These are phyloP conservation scores for Trichechus manatus DNA, from an alignment of 2,113 vertebrate genomes.

Conservation along the genomic window DNA sequence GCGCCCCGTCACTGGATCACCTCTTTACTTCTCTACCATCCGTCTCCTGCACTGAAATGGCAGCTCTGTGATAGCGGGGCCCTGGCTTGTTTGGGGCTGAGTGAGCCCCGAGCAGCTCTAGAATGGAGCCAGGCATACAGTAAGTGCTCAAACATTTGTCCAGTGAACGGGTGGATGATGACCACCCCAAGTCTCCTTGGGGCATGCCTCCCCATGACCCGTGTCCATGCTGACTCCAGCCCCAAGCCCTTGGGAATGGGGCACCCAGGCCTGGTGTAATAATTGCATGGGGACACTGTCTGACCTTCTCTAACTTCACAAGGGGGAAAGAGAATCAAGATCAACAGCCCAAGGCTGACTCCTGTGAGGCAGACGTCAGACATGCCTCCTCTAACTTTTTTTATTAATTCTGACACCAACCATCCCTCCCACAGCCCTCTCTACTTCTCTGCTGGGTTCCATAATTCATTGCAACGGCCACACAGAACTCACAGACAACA, in stretches of 20 bases:
- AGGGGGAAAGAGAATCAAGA: no score
- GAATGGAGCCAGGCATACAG: fast-evolving
- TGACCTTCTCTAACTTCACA: no score
- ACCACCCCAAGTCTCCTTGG: neutral
- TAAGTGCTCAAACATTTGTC: neutral
- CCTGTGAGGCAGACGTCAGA: no score
- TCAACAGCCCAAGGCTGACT: no score
- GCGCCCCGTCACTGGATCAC: neutral
- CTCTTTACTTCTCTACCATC: neutral
- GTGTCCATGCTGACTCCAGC: neutral
- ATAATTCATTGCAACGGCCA: no score
- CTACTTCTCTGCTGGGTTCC: no score
- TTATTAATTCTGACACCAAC: no score
- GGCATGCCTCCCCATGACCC: neutral
- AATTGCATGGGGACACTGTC: no score
- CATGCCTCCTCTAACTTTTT: no score
- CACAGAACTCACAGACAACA: no score
- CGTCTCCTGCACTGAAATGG: fast-evolving
- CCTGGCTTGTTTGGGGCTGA: neutral
- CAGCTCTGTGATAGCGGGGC: fast-evolving
- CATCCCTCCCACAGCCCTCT: no score
- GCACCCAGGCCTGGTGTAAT: neutral
- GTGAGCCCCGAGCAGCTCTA: neutral
- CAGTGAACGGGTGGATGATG: fast-evolving
- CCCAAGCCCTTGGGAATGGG: neutral